A percentile compares a stretch with the other conserved stretches of the same genome.
These are phyloP conservation scores for Stenodera caucasica DNA, from an alignment of 2,888 invertebrate genomes.

Conservation along the genomic window DNA sequence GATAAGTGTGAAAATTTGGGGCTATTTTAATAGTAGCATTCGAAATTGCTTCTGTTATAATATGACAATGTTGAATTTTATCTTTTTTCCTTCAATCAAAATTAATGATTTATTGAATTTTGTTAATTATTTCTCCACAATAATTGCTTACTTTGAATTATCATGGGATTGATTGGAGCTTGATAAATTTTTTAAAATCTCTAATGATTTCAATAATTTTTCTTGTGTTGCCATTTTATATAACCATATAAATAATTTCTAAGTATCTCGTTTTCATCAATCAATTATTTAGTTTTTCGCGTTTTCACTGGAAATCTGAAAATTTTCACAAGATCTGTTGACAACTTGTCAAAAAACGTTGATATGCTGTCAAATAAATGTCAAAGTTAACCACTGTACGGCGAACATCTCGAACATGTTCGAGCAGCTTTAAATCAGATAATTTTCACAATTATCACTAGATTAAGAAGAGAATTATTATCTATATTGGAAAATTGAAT, in stretches of 20 bases:
- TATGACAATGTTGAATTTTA: constrained; percentile 71
- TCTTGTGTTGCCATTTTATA: constrained; percentile 53
- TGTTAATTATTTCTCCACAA: constrained; percentile 2
- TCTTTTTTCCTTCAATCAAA: constrained; percentile 66
- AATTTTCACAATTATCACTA: no score
- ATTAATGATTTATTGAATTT: constrained; percentile 7
- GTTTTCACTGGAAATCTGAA: neutral
- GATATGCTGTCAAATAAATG: neutral
- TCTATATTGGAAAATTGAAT: no score
- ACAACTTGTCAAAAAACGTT: neutral
- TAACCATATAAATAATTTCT: no score
- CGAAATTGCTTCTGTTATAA: constrained; percentile 73
- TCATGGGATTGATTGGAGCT: constrained; percentile 39
- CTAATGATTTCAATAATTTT: constrained; percentile 53
- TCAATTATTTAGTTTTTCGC: neutral
- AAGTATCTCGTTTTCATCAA: no score
- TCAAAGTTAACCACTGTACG: neutral
- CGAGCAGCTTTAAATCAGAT: no score
- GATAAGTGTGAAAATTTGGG: constrained; percentile 65
- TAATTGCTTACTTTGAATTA: constrained; percentile 32
- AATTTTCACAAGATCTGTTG: neutral
- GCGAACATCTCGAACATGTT: no score
- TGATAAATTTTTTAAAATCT: constrained; percentile 45
- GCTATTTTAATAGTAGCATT: constrained; percentile 63
- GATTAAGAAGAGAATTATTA: no score